These are phyloP conservation scores for Nesoenas mayeri DNA, from an alignment of 2,113 vertebrate genomes.

Conservation along the genomic window DNA sequence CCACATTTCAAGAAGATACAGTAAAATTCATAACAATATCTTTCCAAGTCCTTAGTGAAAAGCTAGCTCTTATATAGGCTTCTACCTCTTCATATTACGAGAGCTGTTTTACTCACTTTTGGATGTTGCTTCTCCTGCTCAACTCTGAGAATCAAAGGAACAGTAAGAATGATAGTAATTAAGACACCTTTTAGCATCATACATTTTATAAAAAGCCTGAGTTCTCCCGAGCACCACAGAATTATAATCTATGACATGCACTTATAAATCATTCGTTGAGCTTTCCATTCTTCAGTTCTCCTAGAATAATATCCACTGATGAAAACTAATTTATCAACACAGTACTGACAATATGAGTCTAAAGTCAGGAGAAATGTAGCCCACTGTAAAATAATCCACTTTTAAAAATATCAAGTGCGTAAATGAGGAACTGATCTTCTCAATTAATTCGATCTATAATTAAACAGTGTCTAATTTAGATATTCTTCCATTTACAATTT, in stretches of 20 bases:
- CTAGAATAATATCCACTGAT: neutral
- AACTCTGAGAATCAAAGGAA: constrained; percentile 19
- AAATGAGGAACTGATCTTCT: neutral
- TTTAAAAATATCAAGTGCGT: neutral
- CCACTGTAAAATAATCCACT: neutral
- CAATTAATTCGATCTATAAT: neutral
- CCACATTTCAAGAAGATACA: neutral
- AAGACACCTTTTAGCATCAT: neutral
- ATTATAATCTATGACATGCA: neutral
- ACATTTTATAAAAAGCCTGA: neutral
- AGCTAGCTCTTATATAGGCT: neutral
- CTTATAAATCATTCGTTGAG: neutral
- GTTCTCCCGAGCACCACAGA: neutral
- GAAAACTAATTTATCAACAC: neutral
- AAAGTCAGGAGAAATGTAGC: neutral
- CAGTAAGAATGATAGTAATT: neutral
- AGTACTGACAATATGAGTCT: neutral
- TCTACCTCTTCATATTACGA: neutral
- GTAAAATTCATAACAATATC: neutral
- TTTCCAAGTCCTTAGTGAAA: neutral
- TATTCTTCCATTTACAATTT: neutral
- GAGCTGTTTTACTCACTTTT: constrained; percentile 7
- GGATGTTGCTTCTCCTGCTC: neutral
- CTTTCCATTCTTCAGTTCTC: neutral
- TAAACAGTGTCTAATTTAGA: neutral